Base-by-base conservation (phyloP, 2,113 vertebrate species). In the Neolamprologus fasciatus region DNA sequence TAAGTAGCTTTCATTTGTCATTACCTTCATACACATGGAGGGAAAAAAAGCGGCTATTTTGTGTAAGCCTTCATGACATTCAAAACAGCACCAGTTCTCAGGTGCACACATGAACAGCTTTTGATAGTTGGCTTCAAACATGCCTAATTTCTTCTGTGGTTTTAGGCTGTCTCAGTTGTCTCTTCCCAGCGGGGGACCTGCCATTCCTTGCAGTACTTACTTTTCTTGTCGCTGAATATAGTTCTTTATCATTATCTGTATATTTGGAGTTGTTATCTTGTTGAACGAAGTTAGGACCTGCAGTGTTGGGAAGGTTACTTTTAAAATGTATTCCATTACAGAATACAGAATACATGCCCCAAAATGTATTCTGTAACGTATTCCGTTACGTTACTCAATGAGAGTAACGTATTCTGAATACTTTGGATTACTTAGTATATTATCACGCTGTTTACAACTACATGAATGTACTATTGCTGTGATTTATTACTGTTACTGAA, bases 21-120 rank as follows among this genome's bases (percentile, higher is more conserved):
- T 61, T n/a, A 47, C 26, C 55, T 61, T 61, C 23, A 82, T 11
- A 35, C 45, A 78, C 42, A 31, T 12, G 45, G 42, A 31, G 23
- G 5, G 0, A 1, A 47, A 68, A 47, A 76, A 47, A 17, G 23
- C 0, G 0, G 0, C 71, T 50, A 8, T 2, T 4, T 78, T 31
- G 28, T 33, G 9, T 50, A 31, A 50, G 16, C 4, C 1, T 19
- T 0, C 9, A 1, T 31, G 45, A 45, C 71, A 50, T 31, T 78
- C 23, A 50, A 78, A 50, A 78, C 71, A 2, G 23, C 23, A 78
- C 0, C 45, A 78, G 42, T 78, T 78, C 42, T 50, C 42, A 47
- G 71, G 71, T 50, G 14, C 23, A 50, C 71, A 50, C 23, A 17
- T 12, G 23, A 16, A 0, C 42, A 78, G 42, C 16, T 31, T 78